These are phyloP conservation scores for Antheraea assamensis DNA, from an alignment of 2,888 invertebrate species.

Conservation along the genomic window DNA sequence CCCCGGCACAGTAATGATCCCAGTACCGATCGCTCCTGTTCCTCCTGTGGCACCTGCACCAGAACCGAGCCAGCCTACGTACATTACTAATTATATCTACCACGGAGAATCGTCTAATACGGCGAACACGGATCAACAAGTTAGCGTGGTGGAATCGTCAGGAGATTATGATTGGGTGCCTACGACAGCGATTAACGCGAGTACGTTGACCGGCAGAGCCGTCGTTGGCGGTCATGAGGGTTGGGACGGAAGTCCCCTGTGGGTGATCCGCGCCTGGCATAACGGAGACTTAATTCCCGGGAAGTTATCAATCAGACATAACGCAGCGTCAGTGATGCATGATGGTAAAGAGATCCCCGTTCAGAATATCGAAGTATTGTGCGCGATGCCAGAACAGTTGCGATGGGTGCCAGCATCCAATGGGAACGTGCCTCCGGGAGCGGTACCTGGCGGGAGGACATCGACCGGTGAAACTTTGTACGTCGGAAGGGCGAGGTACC, in stretches of 20 bases:
- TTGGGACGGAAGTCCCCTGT: slow-evolving; percentile 76
- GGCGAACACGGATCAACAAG: slow-evolving; percentile 40
- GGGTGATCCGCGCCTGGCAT: slow-evolving; percentile 75
- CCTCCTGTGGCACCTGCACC: slow-evolving; percentile 26
- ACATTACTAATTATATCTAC: slow-evolving; percentile 74
- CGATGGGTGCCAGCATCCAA: slow-evolving; percentile 80
- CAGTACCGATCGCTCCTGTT: slow-evolving; percentile 48
- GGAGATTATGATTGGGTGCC: slow-evolving; percentile 75
- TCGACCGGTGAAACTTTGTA: slow-evolving; percentile 74
- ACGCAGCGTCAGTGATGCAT: slow-evolving; percentile 64
- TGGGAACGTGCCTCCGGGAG: slow-evolving; percentile 78
- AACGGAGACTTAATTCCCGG: slow-evolving; percentile 75
- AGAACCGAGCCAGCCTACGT: slow-evolving; percentile 53
- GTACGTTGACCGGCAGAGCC: slow-evolving; percentile 61
- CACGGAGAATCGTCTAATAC: slow-evolving; percentile 55
- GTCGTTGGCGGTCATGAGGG: slow-evolving; percentile 76
- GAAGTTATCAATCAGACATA: slow-evolving; percentile 71
- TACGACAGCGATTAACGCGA: slow-evolving; percentile 62
- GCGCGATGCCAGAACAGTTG: slow-evolving; percentile 60
- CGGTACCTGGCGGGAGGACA: slow-evolving; percentile 79
- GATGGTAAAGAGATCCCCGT: slow-evolving; percentile 70
- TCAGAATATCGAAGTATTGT: slow-evolving; percentile 73
- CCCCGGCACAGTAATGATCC: slow-evolving; percentile 68
- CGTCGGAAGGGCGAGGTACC: slow-evolving; percentile 81
- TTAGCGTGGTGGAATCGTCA: slow-evolving; percentile 60